Percentiles rank a stretch among this genome's conserved stretches.
phyloP scores from a whole-genome alignment of 2,797 vertebrate species.

The Ctenochaetus hawaiiensis region DNA sequence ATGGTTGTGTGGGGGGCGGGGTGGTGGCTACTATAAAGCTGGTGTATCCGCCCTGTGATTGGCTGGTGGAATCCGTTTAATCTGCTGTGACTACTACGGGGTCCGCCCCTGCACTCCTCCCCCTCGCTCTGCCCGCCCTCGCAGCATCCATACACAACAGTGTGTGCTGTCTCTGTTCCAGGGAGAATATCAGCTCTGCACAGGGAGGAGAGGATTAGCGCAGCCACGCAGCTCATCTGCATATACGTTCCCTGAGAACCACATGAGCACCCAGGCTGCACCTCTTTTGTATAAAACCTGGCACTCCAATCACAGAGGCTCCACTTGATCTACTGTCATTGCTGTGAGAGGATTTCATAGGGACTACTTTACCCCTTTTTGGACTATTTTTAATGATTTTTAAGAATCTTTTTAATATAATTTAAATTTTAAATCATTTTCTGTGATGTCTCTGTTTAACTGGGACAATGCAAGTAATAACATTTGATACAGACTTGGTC shows the following conservation, averaged over 20 bases:
- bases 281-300: conserved; percentile 75
- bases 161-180: conserved; percentile 87
- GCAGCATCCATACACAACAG: conserved; percentile 84
- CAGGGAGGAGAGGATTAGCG: conserved; percentile 88
- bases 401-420: conserved; percentile 11
- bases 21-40: conserved; percentile 73
- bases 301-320: conserved; percentile 60
- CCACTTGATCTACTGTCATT: conserved; percentile 68
- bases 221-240: conserved; percentile 85
- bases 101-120: conserved; percentile 81
- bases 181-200: conserved; percentile 88
- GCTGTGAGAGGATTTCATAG: conserved; percentile 68
- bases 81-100: conserved; percentile 82
- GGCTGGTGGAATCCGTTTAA: conserved; percentile 89
- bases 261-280: conserved; percentile 74
- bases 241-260: conserved; percentile 82
- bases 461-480: conserved; percentile 71
- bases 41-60: conserved; percentile 82
- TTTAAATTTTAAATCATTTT: conserved; percentile 28
- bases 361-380: conserved; percentile 42
- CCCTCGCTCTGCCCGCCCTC: conserved; percentile 77
- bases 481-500: conserved; percentile 67
- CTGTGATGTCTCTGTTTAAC: conserved; percentile 41
- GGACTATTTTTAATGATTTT: conserved; percentile 31
- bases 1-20: conserved; percentile 72